A percentile compares a stretch with the other conserved stretches of the same genome.
phyloP scores from a whole-genome alignment of 2,797 vertebrate genomes.

The Acropternis orthonyx region DNA sequence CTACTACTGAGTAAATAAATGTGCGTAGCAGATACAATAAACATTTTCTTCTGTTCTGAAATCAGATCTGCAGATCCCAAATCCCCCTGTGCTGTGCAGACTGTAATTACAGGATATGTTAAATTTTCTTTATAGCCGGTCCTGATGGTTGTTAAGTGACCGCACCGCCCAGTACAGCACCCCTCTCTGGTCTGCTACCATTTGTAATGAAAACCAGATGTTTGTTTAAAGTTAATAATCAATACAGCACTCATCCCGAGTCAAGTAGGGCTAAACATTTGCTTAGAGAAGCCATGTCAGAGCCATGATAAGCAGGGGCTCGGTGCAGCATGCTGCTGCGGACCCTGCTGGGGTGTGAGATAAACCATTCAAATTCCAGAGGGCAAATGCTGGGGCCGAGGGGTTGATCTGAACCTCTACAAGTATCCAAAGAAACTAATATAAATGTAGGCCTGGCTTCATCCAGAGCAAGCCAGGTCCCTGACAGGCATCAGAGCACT shows the following conservation, averaged over 20 bases:
- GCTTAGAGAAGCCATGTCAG: slow-evolving; percentile 84
- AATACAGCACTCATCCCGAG: slow-evolving; percentile 79
- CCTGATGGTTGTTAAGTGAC: slow-evolving; percentile 80
- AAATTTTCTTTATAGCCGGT: slow-evolving; percentile 83
- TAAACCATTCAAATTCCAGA: slow-evolving; percentile 72
- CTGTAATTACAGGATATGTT: slow-evolving; percentile 88
- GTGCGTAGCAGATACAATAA: slow-evolving; percentile 79
- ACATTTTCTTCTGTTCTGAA: slow-evolving; percentile 79
- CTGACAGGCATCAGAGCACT: rapidly evolving
- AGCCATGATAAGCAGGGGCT: slow-evolving; percentile 73
- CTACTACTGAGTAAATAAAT: slow-evolving; percentile 76
- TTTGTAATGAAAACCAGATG: slow-evolving; percentile 90
- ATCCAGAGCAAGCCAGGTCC: background rate
- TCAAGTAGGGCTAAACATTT: slow-evolving; percentile 83
- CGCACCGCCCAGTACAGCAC: slow-evolving; percentile 76
- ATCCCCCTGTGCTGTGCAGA: slow-evolving; percentile 75
- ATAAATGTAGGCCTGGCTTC: background rate
- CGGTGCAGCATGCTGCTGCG: slow-evolving; percentile 58
- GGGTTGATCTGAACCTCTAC: background rate
- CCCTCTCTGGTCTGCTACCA: slow-evolving; percentile 74
- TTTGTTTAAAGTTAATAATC: slow-evolving; percentile 86
- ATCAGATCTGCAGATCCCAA: slow-evolving; percentile 78
- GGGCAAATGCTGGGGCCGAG: background rate
- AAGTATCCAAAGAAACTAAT: background rate
- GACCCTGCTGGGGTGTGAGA: slow-evolving; percentile 79